Evolutionary conservation across 2,113 vertebrate species (phyloP).

Genomic region (Turdus rufiventris): DNA sequence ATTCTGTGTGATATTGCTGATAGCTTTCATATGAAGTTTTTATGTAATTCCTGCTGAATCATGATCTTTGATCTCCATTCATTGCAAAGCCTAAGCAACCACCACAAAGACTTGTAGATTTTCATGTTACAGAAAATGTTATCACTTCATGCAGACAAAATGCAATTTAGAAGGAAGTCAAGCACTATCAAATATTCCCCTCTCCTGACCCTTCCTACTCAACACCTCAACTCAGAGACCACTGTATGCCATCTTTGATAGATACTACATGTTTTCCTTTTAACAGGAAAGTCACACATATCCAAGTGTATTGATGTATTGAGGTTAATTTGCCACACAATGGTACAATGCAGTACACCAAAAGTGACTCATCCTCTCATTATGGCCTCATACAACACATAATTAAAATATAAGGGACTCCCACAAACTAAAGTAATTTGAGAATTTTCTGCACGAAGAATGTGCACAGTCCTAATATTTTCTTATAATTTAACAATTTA

Average conservation of each 20-base stretch:
- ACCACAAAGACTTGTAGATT: background rate
- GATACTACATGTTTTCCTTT: background rate
- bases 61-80: background rate
- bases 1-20: background rate
- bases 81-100: background rate
- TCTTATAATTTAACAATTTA: background rate
- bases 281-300: background rate
- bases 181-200: background rate
- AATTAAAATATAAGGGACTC: background rate
- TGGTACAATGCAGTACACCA: background rate
- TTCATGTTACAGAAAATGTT: background rate
- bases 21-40: background rate
- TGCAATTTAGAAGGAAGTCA: background rate
- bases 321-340: background rate
- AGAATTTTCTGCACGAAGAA: background rate
- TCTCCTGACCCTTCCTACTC: background rate
- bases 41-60: background rate
- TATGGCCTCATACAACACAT: background rate
- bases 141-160: background rate
- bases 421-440: background rate
- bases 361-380: background rate
- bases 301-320: background rate
- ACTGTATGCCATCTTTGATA: background rate
- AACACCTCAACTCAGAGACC: background rate
- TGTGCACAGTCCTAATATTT: background rate